phyloP scores from a whole-genome alignment of 2,888 invertebrate species.

The Andrena haemorrhoa region DNA sequence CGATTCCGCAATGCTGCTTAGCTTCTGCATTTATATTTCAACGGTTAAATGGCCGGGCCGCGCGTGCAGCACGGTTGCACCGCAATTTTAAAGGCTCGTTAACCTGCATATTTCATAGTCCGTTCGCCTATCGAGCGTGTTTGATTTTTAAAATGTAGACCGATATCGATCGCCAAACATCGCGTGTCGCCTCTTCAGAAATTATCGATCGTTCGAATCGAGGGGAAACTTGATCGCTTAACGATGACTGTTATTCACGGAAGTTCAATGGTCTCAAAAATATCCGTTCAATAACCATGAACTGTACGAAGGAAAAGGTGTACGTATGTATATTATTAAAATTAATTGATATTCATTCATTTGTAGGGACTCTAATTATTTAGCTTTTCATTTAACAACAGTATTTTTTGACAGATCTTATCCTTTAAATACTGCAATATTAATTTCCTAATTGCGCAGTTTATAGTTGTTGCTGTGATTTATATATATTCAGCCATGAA shows the following conservation, averaged over 20 bases:
- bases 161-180: slow-evolving; percentile 12
- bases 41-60: slow-evolving; percentile 20
- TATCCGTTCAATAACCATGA: too few relatives aligned
- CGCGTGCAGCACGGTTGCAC: background rate
- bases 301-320: too few relatives aligned
- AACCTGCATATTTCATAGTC: slow-evolving; percentile 43
- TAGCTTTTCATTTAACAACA: too few relatives aligned
- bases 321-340: too few relatives aligned
- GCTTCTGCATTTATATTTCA: slow-evolving; percentile 47
- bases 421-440: too few relatives aligned
- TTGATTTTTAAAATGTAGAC: slow-evolving; percentile 37
- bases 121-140: slow-evolving; percentile 15
- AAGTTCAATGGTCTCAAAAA: too few relatives aligned
- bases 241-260: background rate
- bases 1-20: slow-evolving; percentile 34
- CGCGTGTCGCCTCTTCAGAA: slow-evolving; percentile 14
- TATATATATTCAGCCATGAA: too few relatives aligned
- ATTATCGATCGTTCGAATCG: slow-evolving; percentile 14
- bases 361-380: too few relatives aligned
- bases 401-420: too few relatives aligned
- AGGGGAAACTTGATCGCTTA: background rate
- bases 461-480: too few relatives aligned
- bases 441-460: too few relatives aligned
- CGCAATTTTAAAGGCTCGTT: slow-evolving; percentile 45
- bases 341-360: too few relatives aligned